Percentiles rank a stretch among this genome's conserved stretches.
phyloP scores from a whole-genome alignment of 1,140 invertebrate species.

The Daktulosphaira vitifoliae region DNA sequence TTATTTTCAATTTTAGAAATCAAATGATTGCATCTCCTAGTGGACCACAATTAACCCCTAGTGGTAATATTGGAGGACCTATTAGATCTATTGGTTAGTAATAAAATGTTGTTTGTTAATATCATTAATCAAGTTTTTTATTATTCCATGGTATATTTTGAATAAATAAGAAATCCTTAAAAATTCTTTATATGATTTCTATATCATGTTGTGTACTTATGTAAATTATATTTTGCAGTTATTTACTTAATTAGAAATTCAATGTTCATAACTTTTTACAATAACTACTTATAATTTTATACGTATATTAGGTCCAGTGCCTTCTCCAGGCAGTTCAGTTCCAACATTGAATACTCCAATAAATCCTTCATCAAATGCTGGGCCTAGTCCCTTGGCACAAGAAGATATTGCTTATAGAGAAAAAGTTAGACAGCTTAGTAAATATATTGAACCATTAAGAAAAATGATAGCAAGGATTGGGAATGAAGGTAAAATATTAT shows the following conservation, averaged over 20 bases:
- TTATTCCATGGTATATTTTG: no score
- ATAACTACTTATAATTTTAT: no score
- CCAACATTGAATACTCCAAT: conserved; percentile 68
- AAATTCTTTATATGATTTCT: no score
- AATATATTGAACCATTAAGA: conserved; percentile 84
- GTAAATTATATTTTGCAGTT: no score
- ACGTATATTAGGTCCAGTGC: neutral
- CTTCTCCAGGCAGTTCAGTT: conserved; percentile 55
- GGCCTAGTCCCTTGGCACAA: conserved; percentile 56
- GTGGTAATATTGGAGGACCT: conserved; percentile 18
- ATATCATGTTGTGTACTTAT: no score
- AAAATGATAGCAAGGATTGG: conserved; percentile 78
- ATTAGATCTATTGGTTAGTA: conserved; percentile 23
- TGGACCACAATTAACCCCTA: conserved; percentile 26
- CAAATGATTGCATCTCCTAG: conserved; percentile 27
- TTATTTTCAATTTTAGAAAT: conserved; percentile 10
- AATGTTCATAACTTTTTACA: no score
- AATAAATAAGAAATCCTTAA: no score
- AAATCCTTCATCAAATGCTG: conserved; percentile 50
- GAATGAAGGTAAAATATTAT: conserved; percentile 56
- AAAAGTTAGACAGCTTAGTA: conserved; percentile 81
- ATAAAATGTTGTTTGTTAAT: no score
- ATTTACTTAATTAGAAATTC: no score
- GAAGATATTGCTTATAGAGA: conserved; percentile 86
- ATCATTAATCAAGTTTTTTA: no score